Evolutionary conservation across 2,113 vertebrate species (phyloP).

Genomic region (Rhabdomys dilectus): DNA sequence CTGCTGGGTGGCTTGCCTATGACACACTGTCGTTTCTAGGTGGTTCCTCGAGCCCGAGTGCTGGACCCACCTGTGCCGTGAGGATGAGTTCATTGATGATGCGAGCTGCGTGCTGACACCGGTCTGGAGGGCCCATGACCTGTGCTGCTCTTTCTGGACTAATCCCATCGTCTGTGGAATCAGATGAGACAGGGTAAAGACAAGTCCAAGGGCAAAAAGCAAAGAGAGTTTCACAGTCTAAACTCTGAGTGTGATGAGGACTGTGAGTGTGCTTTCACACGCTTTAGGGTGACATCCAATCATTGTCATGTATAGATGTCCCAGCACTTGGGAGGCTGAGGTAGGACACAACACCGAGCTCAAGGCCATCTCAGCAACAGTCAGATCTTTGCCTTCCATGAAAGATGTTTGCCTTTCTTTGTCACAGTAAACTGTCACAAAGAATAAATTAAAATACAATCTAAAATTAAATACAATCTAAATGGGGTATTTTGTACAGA

Average conservation of each 20-base stretch:
- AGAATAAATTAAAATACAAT: conserved; percentile 10
- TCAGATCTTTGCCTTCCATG: background rate
- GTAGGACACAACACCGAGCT: background rate
- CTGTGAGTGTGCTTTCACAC: fast-evolving
- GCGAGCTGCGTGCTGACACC: conserved; percentile 97
- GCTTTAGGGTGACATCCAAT: too few relatives aligned
- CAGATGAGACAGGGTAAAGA: conserved; percentile 55
- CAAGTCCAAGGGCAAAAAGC: background rate
- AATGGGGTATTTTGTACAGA: background rate
- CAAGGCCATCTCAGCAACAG: background rate
- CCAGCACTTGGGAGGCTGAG: background rate
- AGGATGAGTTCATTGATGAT: conserved; percentile 98
- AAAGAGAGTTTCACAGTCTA: background rate
- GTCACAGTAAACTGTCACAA: background rate
- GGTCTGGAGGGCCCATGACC: conserved; percentile 97
- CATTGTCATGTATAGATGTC: background rate
- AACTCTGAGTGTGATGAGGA: background rate
- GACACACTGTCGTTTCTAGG: fast-evolving
- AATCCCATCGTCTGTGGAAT: conserved; percentile 94
- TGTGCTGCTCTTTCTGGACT: conserved; percentile 96
- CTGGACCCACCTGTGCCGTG: conserved; percentile 94
- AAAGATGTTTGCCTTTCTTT: background rate
- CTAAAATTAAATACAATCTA: conserved; percentile 19
- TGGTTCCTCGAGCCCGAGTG: fast-evolving
- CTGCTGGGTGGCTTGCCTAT: background rate